Percentiles rank a stretch among this genome's conserved stretches.
Evolutionary conservation across 2,113 vertebrate genomes (phyloP).

Genomic region (Crotalus tigris): DNA sequence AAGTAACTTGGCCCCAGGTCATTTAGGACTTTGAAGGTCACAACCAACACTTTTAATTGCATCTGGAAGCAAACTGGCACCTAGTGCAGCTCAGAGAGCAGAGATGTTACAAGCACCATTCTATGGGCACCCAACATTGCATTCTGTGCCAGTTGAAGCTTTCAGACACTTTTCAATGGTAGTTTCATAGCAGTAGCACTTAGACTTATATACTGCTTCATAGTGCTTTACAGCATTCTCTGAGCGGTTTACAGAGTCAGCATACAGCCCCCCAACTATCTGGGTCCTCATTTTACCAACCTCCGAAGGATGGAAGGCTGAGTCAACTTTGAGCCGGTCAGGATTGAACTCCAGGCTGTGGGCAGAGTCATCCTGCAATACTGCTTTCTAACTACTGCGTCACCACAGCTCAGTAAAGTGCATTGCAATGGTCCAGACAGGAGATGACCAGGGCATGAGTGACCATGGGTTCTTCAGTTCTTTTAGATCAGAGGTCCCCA

Average conservation of each 20-base stretch:
- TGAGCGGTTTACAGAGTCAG: neutral
- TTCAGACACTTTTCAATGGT: neutral
- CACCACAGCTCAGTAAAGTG: neutral
- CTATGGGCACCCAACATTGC: neutral
- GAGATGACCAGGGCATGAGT: neutral
- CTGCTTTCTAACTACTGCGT: neutral
- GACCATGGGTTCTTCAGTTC: neutral
- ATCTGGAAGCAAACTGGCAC: neutral
- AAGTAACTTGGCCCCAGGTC: neutral
- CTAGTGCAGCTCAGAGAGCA: neutral
- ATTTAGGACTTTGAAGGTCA: neutral
- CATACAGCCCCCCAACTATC: neutral
- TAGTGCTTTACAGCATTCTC: neutral
- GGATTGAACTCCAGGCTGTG: neutral
- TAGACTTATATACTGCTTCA: neutral
- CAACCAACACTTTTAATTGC: neutral
- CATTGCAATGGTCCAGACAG: neutral
- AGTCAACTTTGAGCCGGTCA: neutral
- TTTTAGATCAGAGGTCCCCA: neutral
- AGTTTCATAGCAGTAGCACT: neutral
- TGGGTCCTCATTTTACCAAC: neutral
- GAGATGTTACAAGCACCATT: neutral
- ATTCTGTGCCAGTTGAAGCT: neutral
- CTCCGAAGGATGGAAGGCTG: neutral
- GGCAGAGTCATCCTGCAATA: neutral